Evolutionary conservation across 2,797 vertebrate genomes (phyloP).

Genomic region (Pampus argenteus): DNA sequence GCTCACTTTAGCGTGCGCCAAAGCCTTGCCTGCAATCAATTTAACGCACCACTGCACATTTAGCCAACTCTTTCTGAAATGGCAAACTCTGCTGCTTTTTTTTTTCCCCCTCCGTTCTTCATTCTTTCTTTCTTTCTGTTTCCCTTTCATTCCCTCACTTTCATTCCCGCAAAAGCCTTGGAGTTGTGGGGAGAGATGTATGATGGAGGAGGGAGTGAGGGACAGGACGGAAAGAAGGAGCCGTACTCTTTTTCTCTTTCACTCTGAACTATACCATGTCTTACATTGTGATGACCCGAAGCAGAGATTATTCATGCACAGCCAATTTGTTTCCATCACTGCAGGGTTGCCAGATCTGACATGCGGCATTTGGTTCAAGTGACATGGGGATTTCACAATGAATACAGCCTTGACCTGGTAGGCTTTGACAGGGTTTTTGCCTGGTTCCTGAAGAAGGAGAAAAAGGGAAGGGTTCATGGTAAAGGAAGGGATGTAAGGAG

Average conservation of each 20-base stretch:
- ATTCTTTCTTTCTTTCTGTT: slow-evolving; percentile 42
- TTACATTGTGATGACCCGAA: slow-evolving; percentile 16
- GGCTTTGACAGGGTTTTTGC: slow-evolving; percentile 39
- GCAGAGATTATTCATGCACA: slow-evolving; percentile 35
- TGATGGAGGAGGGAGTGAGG: slow-evolving; percentile 31
- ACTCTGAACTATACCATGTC: slow-evolving; percentile 2
- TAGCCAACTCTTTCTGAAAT: slow-evolving; percentile 70
- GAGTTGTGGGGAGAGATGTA: slow-evolving; percentile 38
- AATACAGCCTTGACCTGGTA: slow-evolving; percentile 47
- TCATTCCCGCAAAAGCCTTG: slow-evolving; percentile 38
- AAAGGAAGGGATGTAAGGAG: slow-evolving; percentile 62
- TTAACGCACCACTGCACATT: slow-evolving; percentile 74
- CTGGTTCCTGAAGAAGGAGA: slow-evolving; percentile 48
- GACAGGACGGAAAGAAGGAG: slow-evolving; percentile 11
- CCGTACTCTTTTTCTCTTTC: slow-evolving; percentile 19
- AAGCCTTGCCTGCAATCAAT: slow-evolving; percentile 77
- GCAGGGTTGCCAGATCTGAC: slow-evolving; percentile 36
- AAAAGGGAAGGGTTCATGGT: slow-evolving; percentile 61
- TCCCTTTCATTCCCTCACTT: slow-evolving; percentile 50
- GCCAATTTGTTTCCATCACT: slow-evolving; percentile 33
- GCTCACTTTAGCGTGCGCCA: slow-evolving; percentile 55
- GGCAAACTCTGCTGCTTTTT: slow-evolving; percentile 58
- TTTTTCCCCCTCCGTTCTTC: slow-evolving; percentile 40
- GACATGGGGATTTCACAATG: slow-evolving; percentile 51
- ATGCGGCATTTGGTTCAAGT: slow-evolving; percentile 37